Conservation (phyloP, 2,113 vertebrate genomes). For the Paramormyrops kingsleyae region DNA sequence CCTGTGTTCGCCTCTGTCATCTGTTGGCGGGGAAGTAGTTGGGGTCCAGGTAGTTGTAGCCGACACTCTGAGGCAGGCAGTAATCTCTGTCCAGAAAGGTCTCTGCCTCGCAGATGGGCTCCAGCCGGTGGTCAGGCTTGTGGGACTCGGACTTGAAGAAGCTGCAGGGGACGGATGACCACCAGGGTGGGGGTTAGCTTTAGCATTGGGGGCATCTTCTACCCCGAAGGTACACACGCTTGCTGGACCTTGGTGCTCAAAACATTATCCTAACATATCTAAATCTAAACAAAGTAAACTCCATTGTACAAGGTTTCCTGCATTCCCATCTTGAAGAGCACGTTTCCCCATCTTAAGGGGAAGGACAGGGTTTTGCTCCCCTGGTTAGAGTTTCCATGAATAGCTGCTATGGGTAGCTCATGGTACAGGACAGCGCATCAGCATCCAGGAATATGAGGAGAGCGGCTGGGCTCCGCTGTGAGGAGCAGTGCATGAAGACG, state of each 20-base stretch:
- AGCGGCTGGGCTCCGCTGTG: background rate
- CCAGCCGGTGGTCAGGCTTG: slow-evolving; percentile 86
- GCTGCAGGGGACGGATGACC: slow-evolving; percentile 56
- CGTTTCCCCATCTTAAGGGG: background rate
- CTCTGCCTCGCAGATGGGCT: slow-evolving; percentile 82
- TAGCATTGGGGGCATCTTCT: background rate
- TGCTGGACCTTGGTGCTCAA: background rate
- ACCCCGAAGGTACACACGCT: background rate
- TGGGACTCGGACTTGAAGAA: slow-evolving; percentile 90
- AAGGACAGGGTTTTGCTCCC: background rate
- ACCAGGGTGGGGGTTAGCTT: background rate
- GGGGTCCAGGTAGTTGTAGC: slow-evolving; percentile 99
- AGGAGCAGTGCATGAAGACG: background rate
- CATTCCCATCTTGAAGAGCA: background rate
- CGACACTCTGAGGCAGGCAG: slow-evolving; percentile 86
- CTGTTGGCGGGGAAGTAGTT: slow-evolving; percentile 99
- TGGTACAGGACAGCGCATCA: background rate
- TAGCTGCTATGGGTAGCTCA: background rate
- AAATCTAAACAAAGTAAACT: background rate
- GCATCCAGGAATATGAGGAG: background rate
- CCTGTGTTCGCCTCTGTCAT: slow-evolving; percentile 80
- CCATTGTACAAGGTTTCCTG: background rate
- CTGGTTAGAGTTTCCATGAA: background rate
- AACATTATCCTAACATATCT: background rate
- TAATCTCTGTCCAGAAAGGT: slow-evolving; percentile 98